Base-by-base conservation (phyloP, 2,888 invertebrate genomes). In the Tupiocoris notatus region DNA sequence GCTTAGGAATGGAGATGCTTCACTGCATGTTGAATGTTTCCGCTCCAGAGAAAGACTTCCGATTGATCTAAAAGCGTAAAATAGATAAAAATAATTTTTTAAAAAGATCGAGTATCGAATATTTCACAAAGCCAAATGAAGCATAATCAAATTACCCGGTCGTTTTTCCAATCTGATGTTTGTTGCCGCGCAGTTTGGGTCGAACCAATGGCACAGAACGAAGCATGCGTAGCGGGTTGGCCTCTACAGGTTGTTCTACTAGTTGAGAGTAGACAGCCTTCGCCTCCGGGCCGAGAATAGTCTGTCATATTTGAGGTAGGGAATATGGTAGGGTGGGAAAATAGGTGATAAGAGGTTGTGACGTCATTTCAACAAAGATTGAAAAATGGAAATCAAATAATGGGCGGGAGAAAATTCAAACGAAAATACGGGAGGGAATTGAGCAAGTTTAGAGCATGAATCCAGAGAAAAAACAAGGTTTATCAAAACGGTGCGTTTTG, bases 191-290 rank as follows among this genome's bases (percentile, higher is more conserved):
- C 2, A 86, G 82, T 78, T 86, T 84, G 0, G 87, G 86, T 71
- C 87, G 85, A 16, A 89, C 87, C 16, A 88, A 84, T 0, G 89
- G 88, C 61, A 87, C 81, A 9, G 88, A 87, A 57, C 89, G 86
- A 74, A 91, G 84, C 87, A 91, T 89, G 80, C 90, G 85, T 80
- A 91, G 84, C 0, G 91, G 91, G 83, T 91, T 91, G 7, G 80
- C 79, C 59, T 80, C 80, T 24, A 80, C 79, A 62, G 90, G 89
- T 79, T 91, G 88, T 83, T 96, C 96, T 74, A 98, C 95, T 70
- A 98, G 86, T 81, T 93, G 92, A 82, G 94, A 92, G 86, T 98
- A 98, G 0, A 96, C 98, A 82, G 93, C 90, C 83, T 94, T 95
- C 64, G 95, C 93, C 84, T 96, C 95, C 92, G 18, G 75, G 16